Base-by-base conservation (phyloP, 1,140 invertebrate species). In the Dinothrombium tinctorium region DNA sequence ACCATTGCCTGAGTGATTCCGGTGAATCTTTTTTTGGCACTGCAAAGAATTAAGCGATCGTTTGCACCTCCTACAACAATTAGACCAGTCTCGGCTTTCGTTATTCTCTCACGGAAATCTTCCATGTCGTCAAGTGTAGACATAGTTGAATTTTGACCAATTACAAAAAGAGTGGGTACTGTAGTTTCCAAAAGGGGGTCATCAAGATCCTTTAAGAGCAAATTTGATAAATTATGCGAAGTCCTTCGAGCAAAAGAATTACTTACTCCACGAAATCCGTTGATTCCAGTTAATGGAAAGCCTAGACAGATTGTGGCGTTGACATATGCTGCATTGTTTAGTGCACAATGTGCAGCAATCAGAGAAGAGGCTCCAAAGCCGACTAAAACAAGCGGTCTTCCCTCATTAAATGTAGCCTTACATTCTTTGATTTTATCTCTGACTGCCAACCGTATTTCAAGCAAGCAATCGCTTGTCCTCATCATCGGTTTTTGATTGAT, bases 51-150 rank as follows among this genome's bases (percentile, higher is more conserved):
- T 2, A 86, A 59, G 37, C 71, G 60, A 55, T 79, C 74, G 58
- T 84, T 78, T 4, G 74, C 76, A 25, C 72, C 72, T 17, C 78
- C 78, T n/a, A 86, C 71, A 1, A 86, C 67, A 9, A 84, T 63
- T 11, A 86, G 55, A 40, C 72, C 70, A 1, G 74, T 75, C 51
- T 80, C 73, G 0, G 74, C 71, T 43, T 69, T 59, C 11, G 43
- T 45, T 69, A 83, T 73, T 37, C 67, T 66, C 51, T 75, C 63
- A 6, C 79, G 57, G 8, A 82, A 54, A 38, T 76, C 69, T 55
- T 84, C 79, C 40, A 86, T 62, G 53, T 77, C 74, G 49, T 80
- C 75, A 24, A 71, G 57, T 19, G 68, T 69, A 37, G 56, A 60
- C 33, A 55, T 57, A 38, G 61, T 65, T 0, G 77, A 67, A 54